Conservation (phyloP, 2,888 invertebrate species). For the Rhagonycha lutea region DNA sequence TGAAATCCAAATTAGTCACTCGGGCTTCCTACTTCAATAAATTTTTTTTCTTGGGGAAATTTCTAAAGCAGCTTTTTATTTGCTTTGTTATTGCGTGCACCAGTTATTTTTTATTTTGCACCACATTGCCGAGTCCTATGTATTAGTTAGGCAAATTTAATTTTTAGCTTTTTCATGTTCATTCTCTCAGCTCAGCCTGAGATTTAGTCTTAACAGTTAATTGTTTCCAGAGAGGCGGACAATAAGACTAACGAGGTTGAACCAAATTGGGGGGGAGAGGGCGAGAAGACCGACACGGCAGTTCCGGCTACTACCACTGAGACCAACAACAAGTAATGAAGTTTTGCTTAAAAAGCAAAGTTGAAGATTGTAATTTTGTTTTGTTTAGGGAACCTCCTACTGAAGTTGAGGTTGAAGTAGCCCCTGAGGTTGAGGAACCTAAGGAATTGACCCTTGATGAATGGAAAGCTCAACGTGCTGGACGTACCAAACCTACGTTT, state of each 20-base stretch:
- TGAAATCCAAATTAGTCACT: neutral
- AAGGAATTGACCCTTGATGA: slow-evolving; percentile 92
- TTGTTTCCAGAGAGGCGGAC: slow-evolving; percentile 49
- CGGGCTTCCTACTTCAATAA: neutral
- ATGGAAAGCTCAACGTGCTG: slow-evolving; percentile 86
- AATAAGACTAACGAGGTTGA: slow-evolving; percentile 45
- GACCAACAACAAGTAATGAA: slow-evolving; percentile 45
- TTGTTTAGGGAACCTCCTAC: slow-evolving; percentile 44
- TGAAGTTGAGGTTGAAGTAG: slow-evolving; percentile 44
- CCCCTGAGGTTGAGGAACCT: slow-evolving; percentile 72
- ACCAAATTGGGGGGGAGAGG: slow-evolving; percentile 54
- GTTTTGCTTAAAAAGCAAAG: neutral
- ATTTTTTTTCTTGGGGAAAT: neutral
- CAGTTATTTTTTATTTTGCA: slow-evolving; percentile 13
- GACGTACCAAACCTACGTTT: slow-evolving; percentile 82
- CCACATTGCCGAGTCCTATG: slow-evolving; percentile 14
- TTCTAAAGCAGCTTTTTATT: neutral
- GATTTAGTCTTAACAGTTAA: slow-evolving; percentile 2
- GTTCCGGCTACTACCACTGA: slow-evolving; percentile 39
- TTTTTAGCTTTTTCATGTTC: neutral
- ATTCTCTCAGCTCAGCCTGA: neutral
- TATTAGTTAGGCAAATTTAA: neutral
- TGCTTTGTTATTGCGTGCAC: neutral
- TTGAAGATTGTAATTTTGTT: neutral
- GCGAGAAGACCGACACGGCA: slow-evolving; percentile 55